phyloP scores from a whole-genome alignment of 2,888 invertebrate genomes.

The Ariolimax columbianus region DNA sequence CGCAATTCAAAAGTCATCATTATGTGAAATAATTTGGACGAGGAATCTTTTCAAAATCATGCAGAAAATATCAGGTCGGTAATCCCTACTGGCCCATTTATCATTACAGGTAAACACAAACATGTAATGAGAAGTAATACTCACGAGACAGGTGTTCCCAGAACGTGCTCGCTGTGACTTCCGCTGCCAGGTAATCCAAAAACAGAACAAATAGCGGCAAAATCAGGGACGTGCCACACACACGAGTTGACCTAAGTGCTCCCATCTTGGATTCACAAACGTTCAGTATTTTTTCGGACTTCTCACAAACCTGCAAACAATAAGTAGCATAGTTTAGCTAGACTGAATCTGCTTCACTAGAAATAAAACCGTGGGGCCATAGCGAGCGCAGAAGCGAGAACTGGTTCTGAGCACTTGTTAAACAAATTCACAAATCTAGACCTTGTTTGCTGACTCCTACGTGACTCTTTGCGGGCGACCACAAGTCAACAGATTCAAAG shows the following conservation, averaged over 20 bases:
- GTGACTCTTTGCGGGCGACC: too few species aligned
- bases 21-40: too few species aligned
- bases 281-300: not conserved
- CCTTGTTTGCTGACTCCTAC: too few species aligned
- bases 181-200: slow-evolving; percentile 37
- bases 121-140: not conserved
- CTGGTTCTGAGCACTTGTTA: too few species aligned
- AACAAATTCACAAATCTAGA: too few species aligned
- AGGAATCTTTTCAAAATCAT: too few species aligned
- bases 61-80: not conserved
- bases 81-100: not conserved
- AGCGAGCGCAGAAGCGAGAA: too few species aligned
- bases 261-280: not conserved
- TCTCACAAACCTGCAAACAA: not conserved
- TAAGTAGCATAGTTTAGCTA: too few species aligned
- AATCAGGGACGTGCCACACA: not conserved
- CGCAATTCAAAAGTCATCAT: too few species aligned
- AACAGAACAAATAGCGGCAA: slow-evolving; percentile 16
- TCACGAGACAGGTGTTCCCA: slow-evolving; percentile 37
- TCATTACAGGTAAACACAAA: not conserved
- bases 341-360: too few species aligned
- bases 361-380: too few species aligned
- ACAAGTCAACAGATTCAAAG: too few species aligned
- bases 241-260: not conserved
- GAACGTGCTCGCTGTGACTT: slow-evolving; percentile 22